phyloP scores from a whole-genome alignment of 2,113 vertebrate genomes.

The Pelusios castaneus region DNA sequence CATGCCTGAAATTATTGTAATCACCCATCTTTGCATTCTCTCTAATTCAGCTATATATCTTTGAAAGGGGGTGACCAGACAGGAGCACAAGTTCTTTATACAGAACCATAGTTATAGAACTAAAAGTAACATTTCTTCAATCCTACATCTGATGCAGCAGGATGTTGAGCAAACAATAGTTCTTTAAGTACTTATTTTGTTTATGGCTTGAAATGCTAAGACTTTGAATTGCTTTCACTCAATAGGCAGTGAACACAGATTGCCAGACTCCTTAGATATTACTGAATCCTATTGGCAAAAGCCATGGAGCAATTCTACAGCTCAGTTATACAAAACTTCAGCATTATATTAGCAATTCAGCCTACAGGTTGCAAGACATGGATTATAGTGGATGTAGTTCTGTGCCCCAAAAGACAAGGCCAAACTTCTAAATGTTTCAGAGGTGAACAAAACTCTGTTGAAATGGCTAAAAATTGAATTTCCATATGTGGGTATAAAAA shows the following conservation, averaged over 20 bases:
- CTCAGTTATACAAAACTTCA: background rate
- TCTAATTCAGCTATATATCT: background rate
- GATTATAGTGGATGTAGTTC: background rate
- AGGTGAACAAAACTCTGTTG: background rate
- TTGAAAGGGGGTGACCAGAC: background rate
- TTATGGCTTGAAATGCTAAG: background rate
- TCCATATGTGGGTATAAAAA: background rate
- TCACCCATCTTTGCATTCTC: background rate
- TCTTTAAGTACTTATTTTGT: background rate
- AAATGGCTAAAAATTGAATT: background rate
- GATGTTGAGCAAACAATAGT: background rate
- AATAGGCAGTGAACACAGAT: background rate
- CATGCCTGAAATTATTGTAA: background rate
- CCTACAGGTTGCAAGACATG: background rate
- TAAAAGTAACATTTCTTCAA: too few relatives aligned
- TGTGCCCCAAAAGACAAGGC: background rate
- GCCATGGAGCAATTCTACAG: background rate
- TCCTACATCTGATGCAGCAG: background rate
- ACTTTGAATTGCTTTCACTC: background rate
- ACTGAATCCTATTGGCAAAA: background rate
- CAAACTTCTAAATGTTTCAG: background rate
- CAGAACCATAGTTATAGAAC: background rate
- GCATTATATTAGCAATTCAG: background rate
- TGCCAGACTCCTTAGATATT: background rate
- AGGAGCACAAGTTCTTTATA: background rate